Base-by-base conservation (phyloP, 2,797 vertebrate genomes). In the Morus bassanus region DNA sequence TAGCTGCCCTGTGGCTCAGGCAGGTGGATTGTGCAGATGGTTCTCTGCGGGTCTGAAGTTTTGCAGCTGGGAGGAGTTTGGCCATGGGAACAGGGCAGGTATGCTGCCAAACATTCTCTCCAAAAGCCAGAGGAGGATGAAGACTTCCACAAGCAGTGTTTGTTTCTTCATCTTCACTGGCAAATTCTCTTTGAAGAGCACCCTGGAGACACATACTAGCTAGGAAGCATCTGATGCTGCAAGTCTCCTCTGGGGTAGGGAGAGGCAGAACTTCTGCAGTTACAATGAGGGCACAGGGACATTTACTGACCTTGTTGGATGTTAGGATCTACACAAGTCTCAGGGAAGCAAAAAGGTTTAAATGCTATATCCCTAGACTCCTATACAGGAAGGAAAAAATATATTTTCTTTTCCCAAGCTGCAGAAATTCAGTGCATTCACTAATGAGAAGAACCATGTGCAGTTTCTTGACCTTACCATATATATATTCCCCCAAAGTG, bases 1-100 rank as follows among this genome's bases (percentile, higher is more conserved):
- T 10, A 89, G 64, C 72, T 81, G 75, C 21, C 88, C 68, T 4
- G 50, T 7, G 41, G 81, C 68, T 94, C 81, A 57, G 51, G 48
- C 93, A 88, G 64, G 75, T 93, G 94, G 87, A 84, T 76, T 57
- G 57, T 9, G 59, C 96, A 91, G 87, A 92, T 83, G 69, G 64
- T 18, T 92, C 85, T 95, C 91, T 51, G 76, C 76, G 88, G 89
- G 93, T n/a, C 69, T 91, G 75, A 45, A 63, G 13, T 59, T 82
- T 24, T 76, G 70, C 88, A 95, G 53, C 70, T 75, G 87, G 75
- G 41, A 94, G 18, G 51, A 85, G 45, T 31, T 46, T 95, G 90
- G 91, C 75, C 72, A 69, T 0, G 0, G 41, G 50, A 50, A 92
- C 11, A 81, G 48, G 33, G 27, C 78, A 91, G 84, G 56, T 91